Percentiles rank a stretch among this genome's conserved stretches.
phyloP scores from a whole-genome alignment of 64 coral and sea anemone species.

The Actinia tenebrosa region DNA sequence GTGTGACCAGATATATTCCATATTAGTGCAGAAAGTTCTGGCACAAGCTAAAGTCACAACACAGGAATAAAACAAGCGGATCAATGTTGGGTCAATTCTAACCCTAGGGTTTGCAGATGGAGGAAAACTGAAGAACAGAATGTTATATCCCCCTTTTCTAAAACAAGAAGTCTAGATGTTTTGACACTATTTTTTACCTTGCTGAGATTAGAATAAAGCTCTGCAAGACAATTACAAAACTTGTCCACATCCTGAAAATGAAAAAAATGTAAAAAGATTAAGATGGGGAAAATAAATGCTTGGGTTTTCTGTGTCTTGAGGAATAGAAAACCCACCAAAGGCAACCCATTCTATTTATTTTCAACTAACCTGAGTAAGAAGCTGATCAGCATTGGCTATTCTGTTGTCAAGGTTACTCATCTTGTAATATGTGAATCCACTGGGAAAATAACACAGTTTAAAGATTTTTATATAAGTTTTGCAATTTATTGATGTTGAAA shows the following conservation, averaged over 20 bases:
- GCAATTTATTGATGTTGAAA: neutral
- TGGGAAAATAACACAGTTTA: slow-evolving; percentile 21
- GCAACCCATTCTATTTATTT: neutral
- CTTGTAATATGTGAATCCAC: slow-evolving; percentile 87
- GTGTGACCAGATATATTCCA: neutral
- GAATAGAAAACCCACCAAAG: neutral
- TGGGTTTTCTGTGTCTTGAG: neutral
- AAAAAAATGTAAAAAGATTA: neutral
- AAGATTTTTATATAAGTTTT: neutral
- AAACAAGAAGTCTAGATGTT: neutral
- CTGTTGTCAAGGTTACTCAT: slow-evolving; percentile 96
- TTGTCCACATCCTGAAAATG: slow-evolving; percentile 90
- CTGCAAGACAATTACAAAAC: slow-evolving; percentile 92
- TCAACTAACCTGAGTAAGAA: slow-evolving; percentile 81
- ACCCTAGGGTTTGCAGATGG: too few relatives aligned
- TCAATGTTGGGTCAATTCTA: too few relatives aligned
- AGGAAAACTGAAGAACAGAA: too few relatives aligned
- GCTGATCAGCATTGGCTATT: slow-evolving; percentile 98
- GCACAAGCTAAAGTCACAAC: too few relatives aligned
- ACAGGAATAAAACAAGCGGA: too few relatives aligned
- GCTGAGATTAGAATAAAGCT: slow-evolving; percentile 95
- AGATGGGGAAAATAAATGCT: neutral
- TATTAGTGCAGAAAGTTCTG: neutral
- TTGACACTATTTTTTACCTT: slow-evolving; percentile 47
- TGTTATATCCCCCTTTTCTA: neutral